These are phyloP conservation scores for Drosophila parabipectinata DNA, from an alignment of 1,140 invertebrate genomes.

Conservation along the genomic window DNA sequence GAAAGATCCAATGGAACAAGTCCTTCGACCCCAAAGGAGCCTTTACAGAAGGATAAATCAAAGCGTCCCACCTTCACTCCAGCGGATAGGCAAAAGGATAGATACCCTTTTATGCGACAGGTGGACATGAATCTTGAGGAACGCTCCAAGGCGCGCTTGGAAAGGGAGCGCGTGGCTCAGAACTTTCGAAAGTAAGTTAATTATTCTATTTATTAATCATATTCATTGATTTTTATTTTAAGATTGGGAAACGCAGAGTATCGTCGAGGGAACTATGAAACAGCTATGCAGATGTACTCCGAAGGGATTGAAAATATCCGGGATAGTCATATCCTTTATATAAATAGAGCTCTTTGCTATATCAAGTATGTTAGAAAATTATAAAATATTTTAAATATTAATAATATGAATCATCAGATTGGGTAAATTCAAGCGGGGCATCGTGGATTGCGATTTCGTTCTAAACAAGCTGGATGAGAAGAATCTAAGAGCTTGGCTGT, in stretches of 20 bases:
- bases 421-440: conserved; percentile 70
- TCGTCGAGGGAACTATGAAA: conserved; percentile 88
- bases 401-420: conserved; percentile 33
- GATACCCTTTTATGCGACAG: conserved; percentile 90
- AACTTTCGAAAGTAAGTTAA: conserved; percentile 71
- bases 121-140: conserved; percentile 89
- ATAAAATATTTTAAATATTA: neutral
- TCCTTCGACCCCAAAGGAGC: neutral
- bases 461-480: conserved; percentile 83
- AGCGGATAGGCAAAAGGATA: conserved; percentile 79
- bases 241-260: conserved; percentile 87
- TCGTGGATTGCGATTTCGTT: conserved; percentile 82
- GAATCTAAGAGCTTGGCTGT: conserved; percentile 79
- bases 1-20: conserved; percentile 82
- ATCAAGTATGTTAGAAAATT: conserved; percentile 63
- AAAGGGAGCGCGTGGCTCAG: conserved; percentile 85
- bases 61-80: conserved; percentile 37
- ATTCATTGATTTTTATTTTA: neutral
- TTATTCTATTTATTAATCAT: neutral
- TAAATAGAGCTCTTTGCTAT: conserved; percentile 88
- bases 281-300: conserved; percentile 89
- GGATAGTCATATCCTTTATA: conserved; percentile 90
- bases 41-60: conserved; percentile 76
- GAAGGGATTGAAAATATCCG: conserved; percentile 90
- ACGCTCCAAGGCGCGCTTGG: conserved; percentile 87